Evolutionary conservation across 2,113 vertebrate species (phyloP), one percentile per base, ranked within the genome.

Genomic region (Dasyprocta punctata): DNA sequence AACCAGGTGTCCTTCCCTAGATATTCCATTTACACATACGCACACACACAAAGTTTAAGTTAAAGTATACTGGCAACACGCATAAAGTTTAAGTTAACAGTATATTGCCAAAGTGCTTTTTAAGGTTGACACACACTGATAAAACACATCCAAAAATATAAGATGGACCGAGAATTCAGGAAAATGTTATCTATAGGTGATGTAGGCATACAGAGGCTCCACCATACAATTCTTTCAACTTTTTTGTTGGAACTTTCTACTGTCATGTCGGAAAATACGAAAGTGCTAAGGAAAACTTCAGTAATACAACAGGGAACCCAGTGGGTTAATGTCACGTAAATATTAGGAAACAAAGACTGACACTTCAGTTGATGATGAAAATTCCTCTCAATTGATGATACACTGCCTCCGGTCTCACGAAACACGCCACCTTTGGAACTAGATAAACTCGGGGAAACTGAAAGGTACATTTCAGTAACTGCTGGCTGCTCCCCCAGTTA

Each of bases 161-260:
- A 14, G 78, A 30, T 78, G 54, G 56, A 52, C 83, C 73, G 63
- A 56, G 75, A 85, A 96, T 16, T 81, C 0, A 84, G 78, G 13
- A 92, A 97, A 95, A 89, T 30, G 47, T 19, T 90, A 80, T 90
- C 1, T 81, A 17, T 12, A 82, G 52, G 16, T 67, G 75, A 92
- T 2, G 13, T n/a, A n/a, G 13, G 47, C 22, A 94, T 16, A 44
- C 1, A 33, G 33, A 9, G 77, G 16, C 44, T 82, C 38, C 44
- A 44, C 26, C 69, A 71, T 30, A 65, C 26, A 94, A 80, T 44
- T 61, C 78, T 94, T 97, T 73, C 80, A 90, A 94, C n/a, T 92
- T 89, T 78, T 61, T 56, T 60, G 1, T 17, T 78, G 26, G 14
- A 49, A 47, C 47, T 17, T 17, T 78, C 38, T 44, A 73, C 38